These are phyloP conservation scores for Clusia tigrina DNA, from an alignment of 2,888 invertebrate genomes.

Conservation along the genomic window DNA sequence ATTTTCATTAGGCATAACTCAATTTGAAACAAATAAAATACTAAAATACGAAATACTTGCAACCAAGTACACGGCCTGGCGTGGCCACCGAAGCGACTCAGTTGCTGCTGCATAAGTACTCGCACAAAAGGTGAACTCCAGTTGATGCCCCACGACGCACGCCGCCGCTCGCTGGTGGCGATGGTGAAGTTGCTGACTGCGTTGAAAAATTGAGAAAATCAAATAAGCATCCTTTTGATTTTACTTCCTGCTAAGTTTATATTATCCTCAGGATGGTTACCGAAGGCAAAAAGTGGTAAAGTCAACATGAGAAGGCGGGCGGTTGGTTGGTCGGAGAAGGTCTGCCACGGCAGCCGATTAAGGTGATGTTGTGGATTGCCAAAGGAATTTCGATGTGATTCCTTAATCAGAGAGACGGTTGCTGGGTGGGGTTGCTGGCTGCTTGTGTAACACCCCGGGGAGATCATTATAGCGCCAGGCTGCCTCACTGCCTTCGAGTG, in stretches of 20 bases:
- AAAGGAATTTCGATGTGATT: conserved; percentile 47
- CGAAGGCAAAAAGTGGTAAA: background rate
- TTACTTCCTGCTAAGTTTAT: conserved; percentile 51
- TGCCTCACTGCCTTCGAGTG: conserved; percentile 31
- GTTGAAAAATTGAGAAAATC: conserved; percentile 47
- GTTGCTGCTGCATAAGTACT: background rate
- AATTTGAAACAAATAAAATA: conserved; percentile 56
- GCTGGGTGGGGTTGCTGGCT: conserved; percentile 26
- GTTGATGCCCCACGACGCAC: background rate
- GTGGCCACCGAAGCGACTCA: background rate
- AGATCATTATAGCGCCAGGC: conserved; percentile 53
- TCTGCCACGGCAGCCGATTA: conserved; percentile 48
- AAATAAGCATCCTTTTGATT: conserved; percentile 54
- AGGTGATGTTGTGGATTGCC: conserved; percentile 52
- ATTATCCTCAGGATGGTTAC: conserved; percentile 38
- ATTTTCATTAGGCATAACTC: conserved; percentile 60
- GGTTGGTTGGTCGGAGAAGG: background rate
- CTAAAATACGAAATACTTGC: background rate
- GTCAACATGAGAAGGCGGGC: background rate
- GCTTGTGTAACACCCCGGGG: conserved; percentile 41
- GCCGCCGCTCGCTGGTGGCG: conserved; percentile 4
- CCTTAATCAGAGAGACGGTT: conserved; percentile 30
- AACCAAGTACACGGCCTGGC: background rate
- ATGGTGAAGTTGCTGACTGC: conserved; percentile 1
- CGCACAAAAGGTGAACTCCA: conserved; percentile 16